These are phyloP conservation scores for Manis pentadactyla DNA, from an alignment of 2,797 vertebrate species.

Conservation along the genomic window DNA sequence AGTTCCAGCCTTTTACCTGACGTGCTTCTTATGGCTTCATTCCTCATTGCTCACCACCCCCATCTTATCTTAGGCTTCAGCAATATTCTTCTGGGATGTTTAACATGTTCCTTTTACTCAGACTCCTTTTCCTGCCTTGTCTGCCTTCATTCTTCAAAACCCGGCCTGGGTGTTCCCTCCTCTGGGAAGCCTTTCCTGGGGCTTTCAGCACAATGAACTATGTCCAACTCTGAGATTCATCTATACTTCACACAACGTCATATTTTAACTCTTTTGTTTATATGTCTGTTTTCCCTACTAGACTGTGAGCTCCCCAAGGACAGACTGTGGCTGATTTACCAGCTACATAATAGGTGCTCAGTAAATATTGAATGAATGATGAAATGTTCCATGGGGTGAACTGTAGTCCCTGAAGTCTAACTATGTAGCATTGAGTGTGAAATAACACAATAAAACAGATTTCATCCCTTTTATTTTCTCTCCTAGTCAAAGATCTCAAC, in stretches of 20 bases:
- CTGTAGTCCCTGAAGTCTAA: neutral
- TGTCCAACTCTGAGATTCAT: neutral
- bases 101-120: neutral
- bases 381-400: neutral
- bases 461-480: slow-evolving; percentile 13
- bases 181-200: neutral
- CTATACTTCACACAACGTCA: neutral
- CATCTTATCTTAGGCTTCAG: neutral
- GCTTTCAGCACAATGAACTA: neutral
- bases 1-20: neutral
- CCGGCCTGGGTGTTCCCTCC: neutral
- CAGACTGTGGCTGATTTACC: slow-evolving; percentile 2
- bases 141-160: neutral
- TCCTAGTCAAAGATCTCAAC: neutral
- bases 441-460: slow-evolving; percentile 1
- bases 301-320: neutral
- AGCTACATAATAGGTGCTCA: neutral
- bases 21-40: neutral
- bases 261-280: slow-evolving; percentile 30
- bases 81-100: neutral
- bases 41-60: neutral
- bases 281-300: neutral
- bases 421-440: neutral
- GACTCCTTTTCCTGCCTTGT: neutral
- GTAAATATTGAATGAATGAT: slow-evolving; percentile 8